phyloP scores from a whole-genome alignment of 2,113 vertebrate genomes.

The Lepisosteus oculatus region DNA sequence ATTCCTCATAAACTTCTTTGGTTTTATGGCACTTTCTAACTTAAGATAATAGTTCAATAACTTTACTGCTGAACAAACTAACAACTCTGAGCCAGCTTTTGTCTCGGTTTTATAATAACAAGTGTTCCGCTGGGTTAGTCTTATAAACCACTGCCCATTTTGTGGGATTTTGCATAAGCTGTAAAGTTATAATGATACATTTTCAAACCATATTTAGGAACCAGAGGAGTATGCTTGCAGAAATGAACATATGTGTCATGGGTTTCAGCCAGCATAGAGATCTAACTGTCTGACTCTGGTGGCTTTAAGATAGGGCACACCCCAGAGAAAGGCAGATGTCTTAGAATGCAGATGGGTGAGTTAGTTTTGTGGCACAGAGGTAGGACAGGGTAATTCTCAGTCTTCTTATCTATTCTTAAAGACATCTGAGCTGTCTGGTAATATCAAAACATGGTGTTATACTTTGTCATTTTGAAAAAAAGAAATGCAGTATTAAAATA shows the following conservation, averaged over 20 bases:
- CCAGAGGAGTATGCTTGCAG: background rate
- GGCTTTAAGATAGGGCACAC: background rate
- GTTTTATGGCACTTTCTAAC: background rate
- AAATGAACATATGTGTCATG: background rate
- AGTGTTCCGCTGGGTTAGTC: background rate
- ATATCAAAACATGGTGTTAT: too few species aligned
- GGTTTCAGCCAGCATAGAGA: background rate
- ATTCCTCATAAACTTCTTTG: background rate
- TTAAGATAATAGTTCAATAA: background rate
- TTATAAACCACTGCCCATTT: constrained; percentile 1
- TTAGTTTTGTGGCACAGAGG: background rate
- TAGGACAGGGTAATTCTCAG: too few species aligned
- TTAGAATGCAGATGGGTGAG: background rate
- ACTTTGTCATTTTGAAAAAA: too few species aligned
- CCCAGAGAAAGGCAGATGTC: background rate
- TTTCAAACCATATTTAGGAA: background rate
- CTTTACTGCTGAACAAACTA: constrained; percentile 3
- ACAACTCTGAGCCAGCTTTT: background rate
- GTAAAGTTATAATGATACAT: background rate
- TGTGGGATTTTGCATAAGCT: constrained; percentile 1
- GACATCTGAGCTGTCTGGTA: too few species aligned
- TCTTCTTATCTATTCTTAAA: too few species aligned
- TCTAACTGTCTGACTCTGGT: background rate
- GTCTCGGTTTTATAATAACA: background rate
- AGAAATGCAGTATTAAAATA: too few species aligned